phyloP scores from a whole-genome alignment of 1,140 invertebrate genomes.

The Pseudomyrmex dendroicus region DNA sequence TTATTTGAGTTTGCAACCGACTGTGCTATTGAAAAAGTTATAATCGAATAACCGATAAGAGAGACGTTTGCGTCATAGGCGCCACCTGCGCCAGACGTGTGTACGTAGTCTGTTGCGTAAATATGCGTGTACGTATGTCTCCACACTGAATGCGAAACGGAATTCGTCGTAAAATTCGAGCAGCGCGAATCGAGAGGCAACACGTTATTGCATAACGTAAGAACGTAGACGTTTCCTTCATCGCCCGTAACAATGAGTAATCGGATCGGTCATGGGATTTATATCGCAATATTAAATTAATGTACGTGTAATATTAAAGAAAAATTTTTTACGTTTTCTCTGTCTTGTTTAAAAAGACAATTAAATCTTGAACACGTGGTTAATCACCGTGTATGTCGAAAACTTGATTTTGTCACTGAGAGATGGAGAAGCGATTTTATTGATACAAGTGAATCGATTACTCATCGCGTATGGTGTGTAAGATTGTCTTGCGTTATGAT shows the following conservation, averaged over 20 bases:
- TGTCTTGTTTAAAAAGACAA: too few relatives aligned
- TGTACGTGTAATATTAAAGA: neutral
- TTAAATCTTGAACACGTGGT: neutral
- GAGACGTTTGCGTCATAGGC: conserved; percentile 71
- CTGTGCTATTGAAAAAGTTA: conserved; percentile 54
- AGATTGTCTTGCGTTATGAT: conserved; percentile 14
- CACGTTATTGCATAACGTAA: conserved; percentile 19
- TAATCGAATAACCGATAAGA: conserved; percentile 66
- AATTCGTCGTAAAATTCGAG: conserved; percentile 53
- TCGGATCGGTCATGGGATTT: too few relatives aligned
- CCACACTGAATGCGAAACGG: conserved; percentile 31
- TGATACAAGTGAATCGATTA: conserved; percentile 1
- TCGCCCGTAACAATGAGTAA: neutral
- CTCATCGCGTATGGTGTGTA: neutral
- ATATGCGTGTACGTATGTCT: conserved; percentile 34
- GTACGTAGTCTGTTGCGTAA: conserved; percentile 68
- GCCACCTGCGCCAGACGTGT: conserved; percentile 69
- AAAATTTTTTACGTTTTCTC: neutral
- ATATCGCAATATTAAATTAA: too few relatives aligned
- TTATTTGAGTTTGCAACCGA: conserved; percentile 45
- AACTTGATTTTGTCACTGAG: neutral
- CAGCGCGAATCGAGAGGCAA: conserved; percentile 28
- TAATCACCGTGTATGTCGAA: neutral
- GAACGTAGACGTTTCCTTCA: conserved; percentile 6
- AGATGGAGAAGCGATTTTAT: neutral